These are phyloP conservation scores for Borostomias antarcticus DNA, from an alignment of 2,797 vertebrate species.

Conservation along the genomic window DNA sequence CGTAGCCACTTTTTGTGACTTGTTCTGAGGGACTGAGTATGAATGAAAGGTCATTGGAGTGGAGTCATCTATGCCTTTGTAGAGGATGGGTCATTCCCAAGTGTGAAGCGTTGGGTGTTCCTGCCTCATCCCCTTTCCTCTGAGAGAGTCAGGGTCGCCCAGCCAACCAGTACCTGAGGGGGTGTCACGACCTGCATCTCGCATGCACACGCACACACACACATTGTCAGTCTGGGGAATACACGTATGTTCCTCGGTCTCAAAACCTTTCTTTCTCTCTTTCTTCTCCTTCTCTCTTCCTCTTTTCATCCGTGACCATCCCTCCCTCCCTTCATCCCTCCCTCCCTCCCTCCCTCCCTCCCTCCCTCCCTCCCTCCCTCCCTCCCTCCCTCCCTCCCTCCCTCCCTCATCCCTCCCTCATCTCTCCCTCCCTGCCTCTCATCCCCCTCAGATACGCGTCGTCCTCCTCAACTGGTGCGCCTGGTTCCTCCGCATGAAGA, in stretches of 20 bases:
- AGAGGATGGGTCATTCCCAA: background rate
- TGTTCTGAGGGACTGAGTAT: too few relatives aligned
- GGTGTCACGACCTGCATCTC: background rate
- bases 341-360: background rate
- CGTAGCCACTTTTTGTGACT: too few relatives aligned
- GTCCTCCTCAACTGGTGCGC: constrained; percentile 90
- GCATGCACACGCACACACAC: constrained; percentile 10
- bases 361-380: background rate
- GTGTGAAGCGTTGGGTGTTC: background rate
- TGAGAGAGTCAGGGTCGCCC: background rate
- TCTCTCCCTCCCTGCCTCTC: background rate
- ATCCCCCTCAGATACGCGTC: constrained; percentile 77
- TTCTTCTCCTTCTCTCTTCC: background rate
- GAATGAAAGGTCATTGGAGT: too few relatives aligned
- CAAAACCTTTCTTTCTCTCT: background rate
- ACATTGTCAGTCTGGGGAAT: background rate
- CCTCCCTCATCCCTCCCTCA: background rate
- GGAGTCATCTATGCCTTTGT: background rate
- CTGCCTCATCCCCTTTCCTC: background rate
- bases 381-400: background rate
- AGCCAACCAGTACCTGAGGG: background rate
- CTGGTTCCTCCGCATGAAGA: constrained; percentile 93
- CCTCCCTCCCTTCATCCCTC: background rate
- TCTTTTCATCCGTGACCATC: background rate
- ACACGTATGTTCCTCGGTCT: too few relatives aligned